Conservation (phyloP, 2,113 vertebrate genomes). For the Engraulis encrasicolus region DNA sequence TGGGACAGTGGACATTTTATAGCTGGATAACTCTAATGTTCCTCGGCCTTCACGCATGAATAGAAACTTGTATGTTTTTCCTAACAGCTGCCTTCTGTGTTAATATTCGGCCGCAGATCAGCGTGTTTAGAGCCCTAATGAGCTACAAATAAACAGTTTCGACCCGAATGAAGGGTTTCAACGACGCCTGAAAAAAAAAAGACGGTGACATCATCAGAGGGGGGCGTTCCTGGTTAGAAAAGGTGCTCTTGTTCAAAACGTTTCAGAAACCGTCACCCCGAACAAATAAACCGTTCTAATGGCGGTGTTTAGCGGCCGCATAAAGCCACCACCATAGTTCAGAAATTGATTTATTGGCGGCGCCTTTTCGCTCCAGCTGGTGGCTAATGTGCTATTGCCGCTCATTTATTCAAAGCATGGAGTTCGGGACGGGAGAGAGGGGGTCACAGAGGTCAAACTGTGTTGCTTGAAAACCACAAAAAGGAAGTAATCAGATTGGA, state of each 20-base stretch:
- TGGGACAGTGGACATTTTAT: background rate
- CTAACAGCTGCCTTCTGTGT: conserved; percentile 12
- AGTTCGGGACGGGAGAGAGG: background rate
- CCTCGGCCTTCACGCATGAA: background rate
- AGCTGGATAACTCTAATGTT: background rate
- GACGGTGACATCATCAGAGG: conserved; percentile 56
- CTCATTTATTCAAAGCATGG: background rate
- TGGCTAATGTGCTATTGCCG: background rate
- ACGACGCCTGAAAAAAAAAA: conserved; percentile 40
- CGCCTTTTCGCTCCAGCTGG: background rate
- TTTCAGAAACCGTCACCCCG: conserved; percentile 51
- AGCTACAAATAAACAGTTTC: conserved; percentile 62
- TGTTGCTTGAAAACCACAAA: background rate
- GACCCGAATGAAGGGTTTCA: conserved; percentile 35
- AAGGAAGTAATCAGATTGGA: background rate
- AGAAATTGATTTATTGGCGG: background rate
- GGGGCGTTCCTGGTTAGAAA: conserved; percentile 33
- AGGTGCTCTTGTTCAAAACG: conserved; percentile 45
- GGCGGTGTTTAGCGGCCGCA: conserved; percentile 52
- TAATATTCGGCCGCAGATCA: conserved; percentile 27
- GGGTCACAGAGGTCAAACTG: background rate
- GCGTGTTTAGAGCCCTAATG: conserved; percentile 45
- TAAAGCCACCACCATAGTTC: conserved; percentile 7
- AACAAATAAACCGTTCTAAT: conserved; percentile 69
- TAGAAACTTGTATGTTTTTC: background rate